Evolutionary conservation across 2,113 vertebrate genomes (phyloP), one percentile per base, ranked within the genome.

Genomic region (Eleginops maclovinus): DNA sequence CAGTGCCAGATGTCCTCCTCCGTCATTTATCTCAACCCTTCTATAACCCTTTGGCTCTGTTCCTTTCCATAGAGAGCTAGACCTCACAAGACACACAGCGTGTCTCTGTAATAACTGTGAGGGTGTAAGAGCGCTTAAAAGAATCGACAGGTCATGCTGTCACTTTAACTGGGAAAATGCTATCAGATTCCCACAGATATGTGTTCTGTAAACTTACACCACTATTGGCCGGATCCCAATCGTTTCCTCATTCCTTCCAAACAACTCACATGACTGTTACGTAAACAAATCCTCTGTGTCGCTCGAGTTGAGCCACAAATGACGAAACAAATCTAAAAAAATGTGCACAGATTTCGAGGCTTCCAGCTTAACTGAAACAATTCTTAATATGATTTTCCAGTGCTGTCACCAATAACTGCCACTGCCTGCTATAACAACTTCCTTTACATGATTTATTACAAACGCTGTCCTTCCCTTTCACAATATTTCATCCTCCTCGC

Each of bases 1-100:
- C 76, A 36, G 53, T 72, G 21, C 72, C 87, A 88, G 84, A 88
- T 88, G 84, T 85, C 68, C 72, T 68, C 75, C 36, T 75, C 55
- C 58, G 21, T 88, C 82, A 83, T 81, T 46, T 70, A 69, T 81
- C 63, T 4, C 55, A 65, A 77, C 51, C n/a, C 56, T 82, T 55
- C 82, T 77, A 75, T 75, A 67, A 68, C 12, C 19, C 49, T 56
- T 31, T 63, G 64, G 67, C 75, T 81, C 55, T 2, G 56, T n/a
- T 79, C 26, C 2, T n/a, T 44, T 26, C 72, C 64, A 40, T 55
- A 51, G 55, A 36, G 66, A 77, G 61, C 31, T 15, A 60, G 81
- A 49, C 75, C 83, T 84, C 78, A 50, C 55, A 82, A 75, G 81
- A 82, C 77, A 75, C 78, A 73, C 65, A 16, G 75, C 43, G 9